phyloP scores from a whole-genome alignment of 2,797 vertebrate species.

The Cygnus olor region DNA sequence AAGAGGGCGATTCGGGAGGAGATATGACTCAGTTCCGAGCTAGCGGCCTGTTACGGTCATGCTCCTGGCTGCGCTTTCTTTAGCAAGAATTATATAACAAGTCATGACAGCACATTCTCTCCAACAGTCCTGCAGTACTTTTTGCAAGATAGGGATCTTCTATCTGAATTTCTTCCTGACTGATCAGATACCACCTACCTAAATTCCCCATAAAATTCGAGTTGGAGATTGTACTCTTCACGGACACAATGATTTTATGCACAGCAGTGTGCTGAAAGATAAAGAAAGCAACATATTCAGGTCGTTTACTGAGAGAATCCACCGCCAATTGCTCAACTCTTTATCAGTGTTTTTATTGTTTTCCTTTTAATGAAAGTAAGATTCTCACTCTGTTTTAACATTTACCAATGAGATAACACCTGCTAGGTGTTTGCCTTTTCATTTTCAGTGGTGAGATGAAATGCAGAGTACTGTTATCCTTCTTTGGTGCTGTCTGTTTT shows the following conservation, averaged over 20 bases:
- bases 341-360: background rate
- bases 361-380: background rate
- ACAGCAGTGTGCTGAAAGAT: background rate
- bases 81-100: background rate
- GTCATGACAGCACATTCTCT: background rate
- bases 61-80: background rate
- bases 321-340: background rate
- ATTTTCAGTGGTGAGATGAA: background rate
- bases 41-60: rapidly evolving
- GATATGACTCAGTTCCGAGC: background rate
- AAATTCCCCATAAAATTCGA: background rate
- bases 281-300: background rate
- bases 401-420: background rate
- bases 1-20: background rate
- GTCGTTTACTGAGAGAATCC: background rate
- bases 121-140: background rate
- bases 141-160: background rate
- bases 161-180: background rate
- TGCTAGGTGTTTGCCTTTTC: background rate
- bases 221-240: background rate
- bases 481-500: background rate
- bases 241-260: background rate
- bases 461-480: background rate
- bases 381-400: background rate
- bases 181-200: background rate